Conservation (phyloP, 2,888 invertebrate genomes). For the Crepidodera aurea region DNA sequence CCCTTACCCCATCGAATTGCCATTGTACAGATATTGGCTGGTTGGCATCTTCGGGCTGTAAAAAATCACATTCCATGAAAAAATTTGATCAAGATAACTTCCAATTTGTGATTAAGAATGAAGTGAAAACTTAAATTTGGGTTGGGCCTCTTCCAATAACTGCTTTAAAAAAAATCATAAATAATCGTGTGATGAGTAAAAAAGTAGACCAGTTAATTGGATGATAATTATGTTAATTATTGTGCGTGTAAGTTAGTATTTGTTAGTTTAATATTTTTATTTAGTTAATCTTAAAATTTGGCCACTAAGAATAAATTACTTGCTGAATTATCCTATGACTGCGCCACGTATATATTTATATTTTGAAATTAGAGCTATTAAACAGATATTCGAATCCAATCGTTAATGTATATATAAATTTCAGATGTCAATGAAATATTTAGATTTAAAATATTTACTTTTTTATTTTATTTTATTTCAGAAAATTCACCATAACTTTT, state of each 20-base stretch:
- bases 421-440: too few relatives aligned
- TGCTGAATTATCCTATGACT: neutral
- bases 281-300: conserved; percentile 1
- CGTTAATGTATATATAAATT: too few relatives aligned
- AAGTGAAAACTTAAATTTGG: conserved; percentile 17
- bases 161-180: conserved; percentile 29
- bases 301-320: conserved; percentile 2
- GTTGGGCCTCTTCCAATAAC: conserved; percentile 29
- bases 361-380: too few relatives aligned
- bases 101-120: conserved; percentile 19
- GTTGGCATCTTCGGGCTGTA: conserved; percentile 42
- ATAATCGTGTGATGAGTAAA: conserved; percentile 25
- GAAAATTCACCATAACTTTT: too few relatives aligned
- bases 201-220: conserved; percentile 21
- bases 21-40: conserved; percentile 42
- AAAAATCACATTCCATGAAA: conserved; percentile 32
- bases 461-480: too few relatives aligned
- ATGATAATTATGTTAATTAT: conserved; percentile 13
- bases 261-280: neutral
- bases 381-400: too few relatives aligned
- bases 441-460: too few relatives aligned
- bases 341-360: neutral
- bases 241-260: conserved; percentile 19
- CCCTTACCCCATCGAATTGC: conserved; percentile 45
- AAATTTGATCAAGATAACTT: conserved; percentile 18